Base-by-base conservation (phyloP, 2,797 vertebrate genomes). In the Hapalemur alaotrensis region DNA sequence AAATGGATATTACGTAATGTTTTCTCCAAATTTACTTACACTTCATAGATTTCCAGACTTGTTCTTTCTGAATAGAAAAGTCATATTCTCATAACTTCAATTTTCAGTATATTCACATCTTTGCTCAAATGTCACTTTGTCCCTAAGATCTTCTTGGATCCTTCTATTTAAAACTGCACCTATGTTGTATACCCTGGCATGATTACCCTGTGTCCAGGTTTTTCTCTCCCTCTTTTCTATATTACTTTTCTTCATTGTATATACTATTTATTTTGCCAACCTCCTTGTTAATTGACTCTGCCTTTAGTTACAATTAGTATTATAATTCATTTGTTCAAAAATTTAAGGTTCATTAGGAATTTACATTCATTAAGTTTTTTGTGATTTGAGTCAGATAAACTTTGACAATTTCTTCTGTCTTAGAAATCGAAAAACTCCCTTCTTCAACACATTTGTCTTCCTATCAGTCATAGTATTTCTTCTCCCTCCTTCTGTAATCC, bases 11-110 rank as follows among this genome's bases (percentile, higher is more conserved):
- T 84, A 76, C 70, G 22, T 17, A 61, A 17, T 32, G 5, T 63
- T 93, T 80, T 81, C 54, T 72, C 25, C 12, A 41, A 87, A 85
- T 89, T 73, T 85, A 50, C 2, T 84, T 85, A 7, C 28, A 72
- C 25, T 63, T 67, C 30, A 86, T 54, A 22, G 7, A 91, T 89
- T 88, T 87, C 32, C 38, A 61, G 38, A 76, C 6, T 69, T 54
- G 3, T 38, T 57, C 38, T 67, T 57, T 57, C 32, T 88, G 48
- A 81, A 81, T 17, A 65, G 54, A 83, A 86, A 65, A 23, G 52
- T 57, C 38, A 69, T 7, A 84, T 63, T 28, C 12, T 65, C 54
- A 5, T 78, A 38, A 85, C 18, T 79, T 92, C n/a, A 54, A 0
- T 61, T 79, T 90, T 83, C 22, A 38, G 3, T 9, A 8, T 4